phyloP scores from a whole-genome alignment of 2,113 vertebrate genomes.

The Xenotilapia caudafasciata region DNA sequence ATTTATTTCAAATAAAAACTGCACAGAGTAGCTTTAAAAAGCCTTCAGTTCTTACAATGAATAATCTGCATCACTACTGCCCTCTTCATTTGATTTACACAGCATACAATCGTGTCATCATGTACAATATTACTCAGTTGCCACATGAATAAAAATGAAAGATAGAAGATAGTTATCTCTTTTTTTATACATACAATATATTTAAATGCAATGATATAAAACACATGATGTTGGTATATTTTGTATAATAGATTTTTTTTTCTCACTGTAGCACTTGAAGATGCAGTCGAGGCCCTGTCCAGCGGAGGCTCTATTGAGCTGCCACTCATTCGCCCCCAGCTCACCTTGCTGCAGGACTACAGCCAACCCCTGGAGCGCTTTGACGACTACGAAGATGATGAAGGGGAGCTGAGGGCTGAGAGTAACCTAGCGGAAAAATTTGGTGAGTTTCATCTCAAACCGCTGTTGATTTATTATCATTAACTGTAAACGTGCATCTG shows the following conservation, averaged over 20 bases:
- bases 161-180: not conserved
- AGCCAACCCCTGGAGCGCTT: slow-evolving; percentile 75
- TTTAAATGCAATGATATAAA: not conserved
- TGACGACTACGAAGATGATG: slow-evolving; percentile 79
- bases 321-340: slow-evolving; percentile 67
- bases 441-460: slow-evolving; percentile 57
- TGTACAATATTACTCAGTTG: not conserved
- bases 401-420: slow-evolving; percentile 82
- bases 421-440: slow-evolving; percentile 83
- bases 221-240: not conserved
- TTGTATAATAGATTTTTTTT: not conserved
- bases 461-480: slow-evolving; percentile 11
- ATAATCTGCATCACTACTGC: not conserved
- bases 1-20: not conserved
- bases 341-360: slow-evolving; percentile 77
- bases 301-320: slow-evolving; percentile 51
- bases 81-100: not conserved
- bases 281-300: slow-evolving; percentile 66
- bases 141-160: not conserved
- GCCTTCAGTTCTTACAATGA: not conserved
- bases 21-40: not conserved
- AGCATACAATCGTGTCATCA: not conserved
- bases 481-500: slow-evolving; percentile 12
- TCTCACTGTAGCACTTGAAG: slow-evolving; percentile 65
- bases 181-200: not conserved